These are phyloP conservation scores for Gila robusta DNA, from an alignment of 2,797 vertebrate species.

Conservation along the genomic window DNA sequence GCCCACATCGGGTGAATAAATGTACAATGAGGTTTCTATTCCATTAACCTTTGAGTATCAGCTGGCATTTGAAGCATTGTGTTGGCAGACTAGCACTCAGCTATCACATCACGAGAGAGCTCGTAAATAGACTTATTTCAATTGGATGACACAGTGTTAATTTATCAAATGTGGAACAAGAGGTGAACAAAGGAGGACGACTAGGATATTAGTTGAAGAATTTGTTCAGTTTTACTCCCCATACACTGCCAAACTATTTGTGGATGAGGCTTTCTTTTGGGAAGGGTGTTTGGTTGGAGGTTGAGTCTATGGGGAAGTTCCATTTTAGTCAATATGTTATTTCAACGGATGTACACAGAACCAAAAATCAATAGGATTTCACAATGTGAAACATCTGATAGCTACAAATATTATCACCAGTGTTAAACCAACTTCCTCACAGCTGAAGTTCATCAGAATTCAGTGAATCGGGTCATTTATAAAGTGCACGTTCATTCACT, in stretches of 20 bases:
- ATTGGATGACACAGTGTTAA: slow-evolving; percentile 34
- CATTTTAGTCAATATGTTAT: slow-evolving; percentile 49
- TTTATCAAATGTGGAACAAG: slow-evolving; percentile 38
- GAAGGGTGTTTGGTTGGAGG: slow-evolving; percentile 27
- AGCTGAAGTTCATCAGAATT: slow-evolving; percentile 6
- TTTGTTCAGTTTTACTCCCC: slow-evolving; percentile 12
- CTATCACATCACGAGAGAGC: slow-evolving; percentile 12
- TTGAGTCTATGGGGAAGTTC: slow-evolving; percentile 38
- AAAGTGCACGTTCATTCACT: neutral
- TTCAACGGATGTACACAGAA: slow-evolving; percentile 48
- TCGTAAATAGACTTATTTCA: slow-evolving; percentile 40
- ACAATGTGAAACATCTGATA: slow-evolving; percentile 41
- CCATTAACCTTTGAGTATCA: slow-evolving; percentile 62
- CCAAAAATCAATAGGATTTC: slow-evolving; percentile 50
- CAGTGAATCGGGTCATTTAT: neutral
- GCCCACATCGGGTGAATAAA: slow-evolving; percentile 49
- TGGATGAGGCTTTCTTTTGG: slow-evolving; percentile 9
- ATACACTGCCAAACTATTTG: neutral
- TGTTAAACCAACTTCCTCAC: slow-evolving; percentile 10
- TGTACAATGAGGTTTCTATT: slow-evolving; percentile 61
- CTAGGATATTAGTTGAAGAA: slow-evolving; percentile 17
- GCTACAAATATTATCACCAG: slow-evolving; percentile 19
- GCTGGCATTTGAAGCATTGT: slow-evolving; percentile 57
- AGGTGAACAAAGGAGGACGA: neutral
- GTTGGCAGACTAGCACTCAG: slow-evolving; percentile 45